Conservation (phyloP, 2,797 vertebrate species). For the Propithecus perrieri region DNA sequence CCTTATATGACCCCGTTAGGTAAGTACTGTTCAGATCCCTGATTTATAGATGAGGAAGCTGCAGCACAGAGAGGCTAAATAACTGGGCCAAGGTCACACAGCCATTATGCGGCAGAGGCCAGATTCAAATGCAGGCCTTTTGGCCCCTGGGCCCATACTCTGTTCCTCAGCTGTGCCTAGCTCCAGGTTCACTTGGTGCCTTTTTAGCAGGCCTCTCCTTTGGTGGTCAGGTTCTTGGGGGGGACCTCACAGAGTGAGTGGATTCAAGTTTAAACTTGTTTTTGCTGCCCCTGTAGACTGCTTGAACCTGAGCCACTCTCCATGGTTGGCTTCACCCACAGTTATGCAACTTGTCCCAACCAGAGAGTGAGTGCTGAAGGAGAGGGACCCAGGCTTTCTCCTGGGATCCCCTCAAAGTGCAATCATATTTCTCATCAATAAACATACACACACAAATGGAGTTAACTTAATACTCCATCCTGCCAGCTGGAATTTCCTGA, state of each 20-base stretch:
- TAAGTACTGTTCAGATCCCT: neutral
- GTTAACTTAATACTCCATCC: too few species aligned
- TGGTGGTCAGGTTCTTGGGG: neutral
- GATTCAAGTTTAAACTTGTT: neutral
- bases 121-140: neutral
- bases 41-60: neutral
- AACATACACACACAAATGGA: accelerated
- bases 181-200: neutral
- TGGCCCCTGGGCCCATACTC: neutral
- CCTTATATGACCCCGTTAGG: accelerated
- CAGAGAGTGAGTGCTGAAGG: neutral
- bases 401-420: neutral
- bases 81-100: neutral
- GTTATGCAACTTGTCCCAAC: neutral
- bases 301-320: neutral
- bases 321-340: neutral
- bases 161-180: neutral
- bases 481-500: neutral
- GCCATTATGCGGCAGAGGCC: neutral
- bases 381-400: neutral
- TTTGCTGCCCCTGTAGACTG: neutral
- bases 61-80: neutral
- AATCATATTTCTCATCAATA: neutral
- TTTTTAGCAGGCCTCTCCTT: neutral
- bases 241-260: neutral